These are phyloP conservation scores for Plotosus lineatus DNA, from an alignment of 2,113 vertebrate genomes.

Conservation along the genomic window DNA sequence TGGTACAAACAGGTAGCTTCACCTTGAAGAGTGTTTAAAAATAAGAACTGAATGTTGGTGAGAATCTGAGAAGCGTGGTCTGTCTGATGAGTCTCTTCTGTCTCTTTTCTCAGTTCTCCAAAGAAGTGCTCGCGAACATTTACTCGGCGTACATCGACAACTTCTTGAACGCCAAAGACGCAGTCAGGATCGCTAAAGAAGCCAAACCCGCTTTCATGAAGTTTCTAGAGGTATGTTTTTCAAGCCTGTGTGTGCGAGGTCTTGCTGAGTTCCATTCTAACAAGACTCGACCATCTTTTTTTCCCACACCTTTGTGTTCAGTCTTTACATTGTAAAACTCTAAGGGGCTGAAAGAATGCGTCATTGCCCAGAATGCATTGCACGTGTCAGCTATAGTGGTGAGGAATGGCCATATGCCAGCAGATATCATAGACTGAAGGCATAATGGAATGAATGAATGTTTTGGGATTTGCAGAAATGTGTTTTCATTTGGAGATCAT, in stretches of 20 bases:
- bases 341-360: neutral
- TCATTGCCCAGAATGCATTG: neutral
- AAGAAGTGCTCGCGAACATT: conserved; percentile 91
- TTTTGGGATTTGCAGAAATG: neutral
- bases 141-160: conserved; percentile 98
- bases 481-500: neutral
- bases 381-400: neutral
- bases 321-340: neutral
- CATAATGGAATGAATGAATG: neutral
- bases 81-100: neutral
- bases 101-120: conserved; percentile 84
- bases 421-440: neutral
- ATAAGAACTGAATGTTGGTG: neutral
- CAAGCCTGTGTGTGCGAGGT: neutral
- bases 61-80: neutral
- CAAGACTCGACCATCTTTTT: neutral
- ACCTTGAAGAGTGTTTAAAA: neutral
- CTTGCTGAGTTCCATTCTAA: neutral
- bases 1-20: neutral
- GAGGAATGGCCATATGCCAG: neutral
- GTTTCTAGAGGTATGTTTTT: conserved; percentile 86
- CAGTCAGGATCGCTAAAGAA: conserved; percentile 93
- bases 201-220: conserved; percentile 94
- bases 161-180: conserved; percentile 97
- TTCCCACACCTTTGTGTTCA: neutral